Percentiles rank a stretch among this genome's conserved stretches.
Evolutionary conservation across 2,888 invertebrate species (phyloP).

Genomic region (Teinopalpus imperialis): DNA sequence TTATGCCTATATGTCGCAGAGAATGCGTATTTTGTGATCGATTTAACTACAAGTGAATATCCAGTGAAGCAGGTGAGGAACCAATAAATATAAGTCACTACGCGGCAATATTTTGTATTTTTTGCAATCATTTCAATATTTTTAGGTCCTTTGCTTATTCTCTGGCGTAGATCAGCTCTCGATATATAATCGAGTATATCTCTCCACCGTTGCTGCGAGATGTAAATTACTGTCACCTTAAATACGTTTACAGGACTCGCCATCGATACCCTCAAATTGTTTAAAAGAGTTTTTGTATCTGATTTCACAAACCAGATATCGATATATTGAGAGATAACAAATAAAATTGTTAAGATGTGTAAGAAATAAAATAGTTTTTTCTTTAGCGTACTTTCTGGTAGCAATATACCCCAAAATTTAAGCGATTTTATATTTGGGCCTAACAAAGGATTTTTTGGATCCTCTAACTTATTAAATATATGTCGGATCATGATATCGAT

Average conservation of each 20-base stretch:
- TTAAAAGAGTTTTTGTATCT: slow-evolving; percentile 48
- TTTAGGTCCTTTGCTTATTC: slow-evolving; percentile 36
- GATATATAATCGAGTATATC: slow-evolving; percentile 53
- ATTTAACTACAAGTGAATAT: slow-evolving; percentile 45
- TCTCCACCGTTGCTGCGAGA: slow-evolving; percentile 52
- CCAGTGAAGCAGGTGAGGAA: slow-evolving; percentile 54
- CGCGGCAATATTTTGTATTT: slow-evolving; percentile 51
- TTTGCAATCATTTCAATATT: slow-evolving; percentile 39
- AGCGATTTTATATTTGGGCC: slow-evolving; percentile 57
- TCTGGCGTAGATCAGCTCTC: slow-evolving; percentile 44
- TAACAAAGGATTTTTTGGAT: slow-evolving; percentile 50
- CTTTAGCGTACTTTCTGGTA: slow-evolving; percentile 42
- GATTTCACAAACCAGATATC: slow-evolving; percentile 59
- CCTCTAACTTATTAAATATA: slow-evolving; percentile 48
- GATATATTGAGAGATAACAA: slow-evolving; percentile 47
- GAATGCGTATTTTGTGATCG: slow-evolving; percentile 47
- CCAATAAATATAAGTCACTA: slow-evolving; percentile 55
- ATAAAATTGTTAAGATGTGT: slow-evolving; percentile 46
- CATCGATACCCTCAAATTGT: slow-evolving; percentile 59
- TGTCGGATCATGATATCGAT: slow-evolving; percentile 36
- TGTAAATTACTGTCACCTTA: slow-evolving; percentile 51
- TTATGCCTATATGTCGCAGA: slow-evolving; percentile 46
- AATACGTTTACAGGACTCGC: slow-evolving; percentile 50
- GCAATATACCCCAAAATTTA: slow-evolving; percentile 57
- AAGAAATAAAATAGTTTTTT: slow-evolving; percentile 45